Percentiles rank a stretch among this genome's conserved stretches.
Evolutionary conservation across 2,888 invertebrate species (phyloP).

Genomic region (Apotomis capreana): DNA sequence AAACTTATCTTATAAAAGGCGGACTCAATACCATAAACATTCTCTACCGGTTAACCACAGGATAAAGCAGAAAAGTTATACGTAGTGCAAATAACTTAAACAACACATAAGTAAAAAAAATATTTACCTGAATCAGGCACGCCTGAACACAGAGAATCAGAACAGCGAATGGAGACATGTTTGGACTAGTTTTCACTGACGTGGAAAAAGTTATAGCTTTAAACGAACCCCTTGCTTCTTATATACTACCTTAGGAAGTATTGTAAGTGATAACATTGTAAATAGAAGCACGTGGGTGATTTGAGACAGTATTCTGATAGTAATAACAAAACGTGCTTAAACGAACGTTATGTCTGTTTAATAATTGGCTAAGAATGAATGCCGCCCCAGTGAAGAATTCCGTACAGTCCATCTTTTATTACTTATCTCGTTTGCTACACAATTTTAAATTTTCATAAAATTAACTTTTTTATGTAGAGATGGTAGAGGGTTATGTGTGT

Average conservation of each 20-base stretch:
- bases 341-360: not conserved
- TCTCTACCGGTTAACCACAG: too few species aligned
- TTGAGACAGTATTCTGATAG: conserved; percentile 48
- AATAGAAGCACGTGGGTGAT: conserved; percentile 10
- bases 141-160: conserved; percentile 53
- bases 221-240: not conserved
- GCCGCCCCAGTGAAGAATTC: not conserved
- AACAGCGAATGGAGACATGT: conserved; percentile 55
- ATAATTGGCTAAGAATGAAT: not conserved
- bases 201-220: not conserved
- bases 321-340: not conserved
- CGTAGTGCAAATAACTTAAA: too few species aligned
- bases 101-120: not conserved
- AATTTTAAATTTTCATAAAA: too few species aligned
- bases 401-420: not conserved
- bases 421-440: too few species aligned
- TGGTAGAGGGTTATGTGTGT: too few species aligned
- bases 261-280: conserved; percentile 4
- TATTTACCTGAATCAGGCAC: conserved; percentile 54
- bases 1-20: too few species aligned
- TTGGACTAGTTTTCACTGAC: conserved; percentile 19
- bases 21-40: too few species aligned
- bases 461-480: too few species aligned
- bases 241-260: not conserved
- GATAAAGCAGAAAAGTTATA: too few species aligned